These are phyloP conservation scores for Probaryconus sp. DNA, from an alignment of 1,140 invertebrate genomes.

Conservation along the genomic window DNA sequence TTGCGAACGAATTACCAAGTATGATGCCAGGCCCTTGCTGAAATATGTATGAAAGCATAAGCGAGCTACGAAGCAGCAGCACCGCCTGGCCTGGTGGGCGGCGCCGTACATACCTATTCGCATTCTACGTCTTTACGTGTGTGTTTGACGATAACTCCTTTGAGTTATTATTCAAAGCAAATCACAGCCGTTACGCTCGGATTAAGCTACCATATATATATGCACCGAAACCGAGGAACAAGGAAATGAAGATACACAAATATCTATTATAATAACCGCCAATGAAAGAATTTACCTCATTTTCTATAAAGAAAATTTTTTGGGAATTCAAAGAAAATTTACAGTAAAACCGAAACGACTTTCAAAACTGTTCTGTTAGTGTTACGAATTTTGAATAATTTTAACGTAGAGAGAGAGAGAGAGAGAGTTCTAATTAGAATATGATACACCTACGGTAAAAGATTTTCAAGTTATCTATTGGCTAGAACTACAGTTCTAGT, in stretches of 20 bases:
- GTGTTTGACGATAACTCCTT: constrained; percentile 64
- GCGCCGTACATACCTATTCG: constrained; percentile 42
- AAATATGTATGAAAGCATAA: constrained; percentile 75
- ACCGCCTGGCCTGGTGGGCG: constrained; percentile 48
- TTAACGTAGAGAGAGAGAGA: too few species aligned
- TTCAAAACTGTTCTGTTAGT: too few species aligned
- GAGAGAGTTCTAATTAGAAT: too few species aligned
- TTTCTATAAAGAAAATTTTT: neutral
- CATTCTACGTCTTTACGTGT: constrained; percentile 53
- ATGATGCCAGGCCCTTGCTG: constrained; percentile 67
- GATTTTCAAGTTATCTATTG: too few species aligned
- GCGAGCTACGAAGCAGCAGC: constrained; percentile 52
- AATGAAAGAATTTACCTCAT: constrained; percentile 16
- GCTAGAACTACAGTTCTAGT: too few species aligned
- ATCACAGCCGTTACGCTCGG: constrained; percentile 67
- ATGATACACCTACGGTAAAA: too few species aligned
- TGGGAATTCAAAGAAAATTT: too few species aligned
- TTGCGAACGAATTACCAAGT: constrained; percentile 70
- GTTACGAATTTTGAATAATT: too few species aligned
- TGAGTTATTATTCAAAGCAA: constrained; percentile 77
- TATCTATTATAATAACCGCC: constrained; percentile 24
- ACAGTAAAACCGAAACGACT: too few species aligned
- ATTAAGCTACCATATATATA: constrained; percentile 72
- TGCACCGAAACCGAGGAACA: constrained; percentile 58
- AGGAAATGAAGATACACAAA: constrained; percentile 35